Percentiles rank a stretch among this genome's conserved stretches.
Conservation (phyloP, 1,140 invertebrate species). For the Eulimnadia texana region DNA sequence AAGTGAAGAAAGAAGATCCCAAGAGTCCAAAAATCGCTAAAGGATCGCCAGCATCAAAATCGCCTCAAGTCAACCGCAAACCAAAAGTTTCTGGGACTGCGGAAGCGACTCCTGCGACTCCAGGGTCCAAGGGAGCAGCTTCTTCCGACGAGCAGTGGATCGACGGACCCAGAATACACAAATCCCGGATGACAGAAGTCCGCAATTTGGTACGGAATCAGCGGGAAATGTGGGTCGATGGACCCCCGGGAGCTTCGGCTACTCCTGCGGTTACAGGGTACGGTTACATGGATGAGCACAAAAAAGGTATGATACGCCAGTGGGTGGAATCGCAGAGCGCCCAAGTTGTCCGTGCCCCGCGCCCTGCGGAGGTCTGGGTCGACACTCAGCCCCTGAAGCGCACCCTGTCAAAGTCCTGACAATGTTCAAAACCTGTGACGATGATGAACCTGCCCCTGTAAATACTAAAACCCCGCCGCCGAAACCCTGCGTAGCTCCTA, state of each 20-base stretch:
- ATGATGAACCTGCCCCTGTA: conserved; percentile 27
- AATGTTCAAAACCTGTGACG: conserved; percentile 44
- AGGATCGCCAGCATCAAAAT: not conserved
- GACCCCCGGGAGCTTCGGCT: conserved; percentile 36
- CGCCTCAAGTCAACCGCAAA: conserved; percentile 1
- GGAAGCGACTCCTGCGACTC: conserved; percentile 1
- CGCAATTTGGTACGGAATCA: conserved; percentile 62
- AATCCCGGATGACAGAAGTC: conserved; percentile 52
- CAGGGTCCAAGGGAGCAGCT: not conserved
- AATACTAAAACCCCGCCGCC: conserved; percentile 11
- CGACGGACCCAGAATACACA: conserved; percentile 77
- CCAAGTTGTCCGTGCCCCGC: conserved; percentile 18
- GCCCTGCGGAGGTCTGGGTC: conserved; percentile 7
- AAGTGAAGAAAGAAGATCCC: conserved; percentile 2
- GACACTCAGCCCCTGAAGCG: not conserved
- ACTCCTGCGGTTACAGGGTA: conserved; percentile 37
- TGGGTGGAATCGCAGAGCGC: conserved; percentile 74
- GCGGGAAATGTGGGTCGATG: conserved; percentile 86
- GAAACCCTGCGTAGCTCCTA: conserved; percentile 11
- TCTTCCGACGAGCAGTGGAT: conserved; percentile 84
- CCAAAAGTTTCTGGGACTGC: conserved; percentile 1
- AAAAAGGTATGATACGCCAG: conserved; percentile 80
- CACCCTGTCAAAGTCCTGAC: conserved; percentile 38
- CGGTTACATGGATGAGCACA: conserved; percentile 79
- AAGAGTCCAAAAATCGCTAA: not conserved